Evolutionary conservation across 2,888 invertebrate species (phyloP), one percentile per base, ranked within the genome.

Genomic region (Acanthosepion pharaonis): DNA sequence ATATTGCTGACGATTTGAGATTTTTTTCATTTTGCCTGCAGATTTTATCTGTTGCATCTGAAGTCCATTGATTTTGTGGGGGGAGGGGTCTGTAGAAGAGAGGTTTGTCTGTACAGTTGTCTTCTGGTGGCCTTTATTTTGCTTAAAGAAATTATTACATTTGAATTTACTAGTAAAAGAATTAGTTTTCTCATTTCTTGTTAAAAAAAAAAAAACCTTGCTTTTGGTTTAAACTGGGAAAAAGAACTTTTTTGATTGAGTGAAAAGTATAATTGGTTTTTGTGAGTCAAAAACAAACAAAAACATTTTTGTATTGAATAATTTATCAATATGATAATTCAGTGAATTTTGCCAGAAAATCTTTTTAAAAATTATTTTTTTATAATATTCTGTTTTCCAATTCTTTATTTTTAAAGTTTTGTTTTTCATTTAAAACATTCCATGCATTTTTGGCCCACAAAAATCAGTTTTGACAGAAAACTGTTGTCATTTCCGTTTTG

Each of bases 401-500:
- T 5, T n/a, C 11, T 33, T 78, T 78, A 15, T n/a, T 78, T 33
- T 78, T 33, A 15, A n/a, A 33, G n/a, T 78, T 15, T 78, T 25
- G n/a, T 78, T 18, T 23, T 33, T 78, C 78, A 78, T n/a, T 78
- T 51, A 93, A 93, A 20, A 93, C 49, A 93, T 93, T n/a, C 93
- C n/a, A n/a, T n/a, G n/a, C n/a, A 78, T 78, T 78, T 78, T 78
- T n/a, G 33, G n/a, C 23, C 11, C 78, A 78, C 0, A 11, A 78
- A 78, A 78, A 78, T 78, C 78, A 78, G n/a, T 78, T 78, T 78
- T 78, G 78, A 78, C 78, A 78, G 78, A 78, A 78, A 78, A 78
- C n/a, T 78, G 78, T 78, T 78, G 78, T n/a, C 94, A 94, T 91
- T 78, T 78, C 78, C 28, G 18, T 78, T 91, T 51, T 94, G 49